These are phyloP conservation scores for Mellivora capensis DNA, from an alignment of 2,113 vertebrate genomes.

Conservation along the genomic window DNA sequence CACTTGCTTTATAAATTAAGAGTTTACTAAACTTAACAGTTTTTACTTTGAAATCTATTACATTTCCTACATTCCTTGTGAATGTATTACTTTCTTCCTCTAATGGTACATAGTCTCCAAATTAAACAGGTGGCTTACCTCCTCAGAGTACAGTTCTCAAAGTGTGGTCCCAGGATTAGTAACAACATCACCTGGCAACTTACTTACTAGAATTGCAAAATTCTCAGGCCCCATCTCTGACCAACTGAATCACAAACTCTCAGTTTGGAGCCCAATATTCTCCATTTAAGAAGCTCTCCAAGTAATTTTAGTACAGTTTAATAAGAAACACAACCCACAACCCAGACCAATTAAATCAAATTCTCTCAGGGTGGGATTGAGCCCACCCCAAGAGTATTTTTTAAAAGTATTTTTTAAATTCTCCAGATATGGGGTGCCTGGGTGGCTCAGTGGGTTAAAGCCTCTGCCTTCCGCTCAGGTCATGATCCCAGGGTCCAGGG, in stretches of 20 bases:
- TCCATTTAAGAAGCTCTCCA: neutral
- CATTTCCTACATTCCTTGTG: neutral
- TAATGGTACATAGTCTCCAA: neutral
- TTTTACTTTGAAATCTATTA: neutral
- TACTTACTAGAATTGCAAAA: neutral
- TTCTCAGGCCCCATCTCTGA: neutral
- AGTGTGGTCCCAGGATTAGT: neutral
- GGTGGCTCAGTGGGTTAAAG: too few species aligned
- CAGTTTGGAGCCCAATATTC: neutral
- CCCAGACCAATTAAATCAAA: neutral
- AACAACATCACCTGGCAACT: neutral
- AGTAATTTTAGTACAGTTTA: neutral
- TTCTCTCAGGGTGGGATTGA: neutral
- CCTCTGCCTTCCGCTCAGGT: too few species aligned
- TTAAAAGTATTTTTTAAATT: neutral
- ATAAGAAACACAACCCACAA: neutral
- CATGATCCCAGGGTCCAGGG: too few species aligned
- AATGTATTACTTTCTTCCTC: neutral
- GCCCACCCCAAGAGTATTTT: neutral
- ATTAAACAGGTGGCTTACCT: neutral
- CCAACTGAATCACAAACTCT: constrained; percentile 9
- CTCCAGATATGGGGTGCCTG: neutral
- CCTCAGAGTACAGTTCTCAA: neutral
- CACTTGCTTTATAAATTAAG: neutral
- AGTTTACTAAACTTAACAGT: neutral